Conservation (phyloP, 2,888 invertebrate genomes). For the Chaetoderma sp. region DNA sequence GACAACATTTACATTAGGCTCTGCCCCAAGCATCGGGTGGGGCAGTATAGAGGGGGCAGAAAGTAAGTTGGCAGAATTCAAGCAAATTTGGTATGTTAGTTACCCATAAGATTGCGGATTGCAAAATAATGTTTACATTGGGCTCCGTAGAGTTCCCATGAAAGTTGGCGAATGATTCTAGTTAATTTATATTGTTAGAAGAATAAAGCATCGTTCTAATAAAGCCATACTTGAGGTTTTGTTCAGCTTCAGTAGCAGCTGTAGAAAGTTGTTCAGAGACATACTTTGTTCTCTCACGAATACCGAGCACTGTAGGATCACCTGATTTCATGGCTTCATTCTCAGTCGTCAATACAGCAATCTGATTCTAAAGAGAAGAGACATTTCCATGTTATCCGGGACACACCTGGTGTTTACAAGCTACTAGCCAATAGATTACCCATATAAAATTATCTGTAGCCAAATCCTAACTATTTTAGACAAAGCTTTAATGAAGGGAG, state of each 20-base stretch:
- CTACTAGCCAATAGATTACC: background rate
- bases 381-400: background rate
- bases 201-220: background rate
- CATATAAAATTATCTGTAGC: too few species aligned
- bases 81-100: too few species aligned
- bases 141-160: too few species aligned
- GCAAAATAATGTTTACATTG: too few species aligned
- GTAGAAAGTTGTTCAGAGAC: slow-evolving; percentile 55
- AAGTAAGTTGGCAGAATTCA: too few species aligned
- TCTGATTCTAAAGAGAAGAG: slow-evolving; percentile 40
- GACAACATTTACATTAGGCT: too few species aligned
- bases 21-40: too few species aligned
- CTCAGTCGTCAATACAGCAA: slow-evolving; percentile 42
- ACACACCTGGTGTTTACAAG: background rate
- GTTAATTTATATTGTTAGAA: background rate
- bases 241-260: slow-evolving; percentile 60
- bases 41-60: too few species aligned
- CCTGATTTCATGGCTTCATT: slow-evolving; percentile 43
- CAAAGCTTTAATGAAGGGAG: too few species aligned
- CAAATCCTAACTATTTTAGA: too few species aligned
- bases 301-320: slow-evolving; percentile 43
- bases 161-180: too few species aligned
- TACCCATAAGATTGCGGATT: too few species aligned
- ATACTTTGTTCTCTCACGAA: slow-evolving; percentile 55
- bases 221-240: slow-evolving; percentile 48